These are phyloP conservation scores for Graptemys geographica DNA, from an alignment of 2,797 vertebrate genomes.

Conservation along the genomic window DNA sequence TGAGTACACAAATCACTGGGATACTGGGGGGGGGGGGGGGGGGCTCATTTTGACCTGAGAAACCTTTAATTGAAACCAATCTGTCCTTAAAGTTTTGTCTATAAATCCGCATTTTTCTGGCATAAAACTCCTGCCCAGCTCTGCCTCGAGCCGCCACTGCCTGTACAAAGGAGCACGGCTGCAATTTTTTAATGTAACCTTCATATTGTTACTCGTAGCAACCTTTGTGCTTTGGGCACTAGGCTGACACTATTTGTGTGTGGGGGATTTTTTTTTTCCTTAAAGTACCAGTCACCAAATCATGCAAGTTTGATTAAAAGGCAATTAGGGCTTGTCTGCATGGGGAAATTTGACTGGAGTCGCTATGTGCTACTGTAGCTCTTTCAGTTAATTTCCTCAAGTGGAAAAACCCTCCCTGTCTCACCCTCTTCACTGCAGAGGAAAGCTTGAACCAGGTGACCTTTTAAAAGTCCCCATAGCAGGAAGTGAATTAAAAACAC, in stretches of 20 bases:
- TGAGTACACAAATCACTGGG: not conserved
- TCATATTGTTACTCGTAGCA: not conserved
- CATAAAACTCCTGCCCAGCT: not conserved
- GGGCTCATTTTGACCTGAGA: not conserved
- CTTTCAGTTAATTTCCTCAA: not conserved
- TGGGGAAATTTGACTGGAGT: not conserved
- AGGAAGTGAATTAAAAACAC: not conserved
- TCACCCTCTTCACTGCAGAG: not conserved
- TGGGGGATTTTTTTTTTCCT: not conserved
- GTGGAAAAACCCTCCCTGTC: not conserved
- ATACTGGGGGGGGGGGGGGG: accelerated
- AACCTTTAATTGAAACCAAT: not conserved
- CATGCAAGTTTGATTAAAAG: not conserved
- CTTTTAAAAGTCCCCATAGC: not conserved
- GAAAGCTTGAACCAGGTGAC: not conserved
- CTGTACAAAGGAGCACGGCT: not conserved
- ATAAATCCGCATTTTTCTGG: not conserved
- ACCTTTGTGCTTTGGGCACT: not conserved
- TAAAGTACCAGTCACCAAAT: not conserved
- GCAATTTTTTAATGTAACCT: not conserved
- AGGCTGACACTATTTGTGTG: not conserved
- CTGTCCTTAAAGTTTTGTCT: not conserved
- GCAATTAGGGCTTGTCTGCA: too few species aligned
- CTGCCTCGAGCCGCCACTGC: not conserved
- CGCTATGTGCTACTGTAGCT: not conserved